A percentile compares a stretch with the other conserved stretches of the same genome.
Evolutionary conservation across 2,113 vertebrate species (phyloP).

Genomic region (Alces alces): DNA sequence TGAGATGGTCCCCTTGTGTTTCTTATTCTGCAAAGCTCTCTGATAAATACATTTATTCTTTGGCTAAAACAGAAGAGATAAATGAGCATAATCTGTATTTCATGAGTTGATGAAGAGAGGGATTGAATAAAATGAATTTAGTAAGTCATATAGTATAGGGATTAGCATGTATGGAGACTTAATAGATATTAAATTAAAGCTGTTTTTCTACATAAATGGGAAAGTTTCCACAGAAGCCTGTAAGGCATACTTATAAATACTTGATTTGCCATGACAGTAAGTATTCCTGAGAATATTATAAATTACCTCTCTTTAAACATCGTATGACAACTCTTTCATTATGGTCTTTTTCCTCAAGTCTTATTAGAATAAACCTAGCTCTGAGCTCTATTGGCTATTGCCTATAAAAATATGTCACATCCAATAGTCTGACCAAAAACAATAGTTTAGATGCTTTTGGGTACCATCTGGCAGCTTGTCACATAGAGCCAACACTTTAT

Average conservation of each 20-base stretch:
- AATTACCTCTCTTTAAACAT: background rate
- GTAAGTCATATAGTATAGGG: background rate
- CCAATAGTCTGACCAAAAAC: background rate
- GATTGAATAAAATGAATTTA: background rate
- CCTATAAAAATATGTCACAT: background rate
- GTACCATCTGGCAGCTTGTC: background rate
- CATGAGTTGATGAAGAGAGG: background rate
- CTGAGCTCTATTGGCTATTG: background rate
- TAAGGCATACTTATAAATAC: background rate
- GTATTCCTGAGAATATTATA: background rate
- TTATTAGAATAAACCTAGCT: background rate
- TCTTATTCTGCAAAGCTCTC: background rate
- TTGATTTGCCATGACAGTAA: background rate
- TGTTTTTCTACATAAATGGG: background rate
- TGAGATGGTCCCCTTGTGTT: background rate
- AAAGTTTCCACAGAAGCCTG: background rate
- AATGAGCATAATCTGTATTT: background rate
- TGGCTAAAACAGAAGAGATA: background rate
- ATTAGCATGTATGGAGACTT: background rate
- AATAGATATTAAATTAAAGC: background rate
- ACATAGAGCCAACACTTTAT: background rate
- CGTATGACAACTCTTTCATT: background rate
- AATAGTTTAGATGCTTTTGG: background rate
- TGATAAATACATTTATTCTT: background rate
- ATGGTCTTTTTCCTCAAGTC: background rate